phyloP scores from a whole-genome alignment of 1,140 invertebrate genomes.

The Brachionus manjavacas region DNA sequence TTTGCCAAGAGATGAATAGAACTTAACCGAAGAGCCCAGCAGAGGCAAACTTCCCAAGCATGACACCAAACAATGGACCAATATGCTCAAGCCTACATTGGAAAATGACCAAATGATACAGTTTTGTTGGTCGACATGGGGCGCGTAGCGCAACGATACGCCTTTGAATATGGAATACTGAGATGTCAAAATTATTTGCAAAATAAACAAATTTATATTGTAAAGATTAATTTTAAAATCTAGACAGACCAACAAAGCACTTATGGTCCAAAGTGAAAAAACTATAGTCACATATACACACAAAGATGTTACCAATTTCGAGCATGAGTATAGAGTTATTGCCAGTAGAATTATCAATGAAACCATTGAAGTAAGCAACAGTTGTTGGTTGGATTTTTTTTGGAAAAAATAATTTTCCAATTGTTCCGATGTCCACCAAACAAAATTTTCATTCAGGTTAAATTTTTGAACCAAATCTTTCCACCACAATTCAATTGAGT shows the following conservation, averaged over 20 bases:
- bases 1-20: not conserved
- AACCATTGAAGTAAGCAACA: not conserved
- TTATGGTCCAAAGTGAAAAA: not conserved
- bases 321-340: constrained; percentile 12
- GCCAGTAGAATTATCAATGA: not conserved
- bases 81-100: not conserved
- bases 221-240: not conserved
- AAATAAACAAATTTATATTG: constrained; percentile 6
- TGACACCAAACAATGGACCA: not conserved
- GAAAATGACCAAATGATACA: not conserved
- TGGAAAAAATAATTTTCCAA: constrained; percentile 32
- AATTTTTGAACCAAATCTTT: not conserved
- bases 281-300: not conserved
- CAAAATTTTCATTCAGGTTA: constrained; percentile 1
- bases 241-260: not conserved
- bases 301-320: not conserved
- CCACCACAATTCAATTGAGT: constrained; percentile 15
- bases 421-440: constrained; percentile 25
- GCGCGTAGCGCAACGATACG: not conserved
- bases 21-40: not conserved
- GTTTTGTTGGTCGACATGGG: not conserved
- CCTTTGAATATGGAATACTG: not conserved
- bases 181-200: not conserved
- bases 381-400: not conserved
- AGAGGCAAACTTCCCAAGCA: not conserved